These are phyloP conservation scores for Chironomus striatipennis DNA, from an alignment of 1,140 invertebrate species.

Conservation along the genomic window DNA sequence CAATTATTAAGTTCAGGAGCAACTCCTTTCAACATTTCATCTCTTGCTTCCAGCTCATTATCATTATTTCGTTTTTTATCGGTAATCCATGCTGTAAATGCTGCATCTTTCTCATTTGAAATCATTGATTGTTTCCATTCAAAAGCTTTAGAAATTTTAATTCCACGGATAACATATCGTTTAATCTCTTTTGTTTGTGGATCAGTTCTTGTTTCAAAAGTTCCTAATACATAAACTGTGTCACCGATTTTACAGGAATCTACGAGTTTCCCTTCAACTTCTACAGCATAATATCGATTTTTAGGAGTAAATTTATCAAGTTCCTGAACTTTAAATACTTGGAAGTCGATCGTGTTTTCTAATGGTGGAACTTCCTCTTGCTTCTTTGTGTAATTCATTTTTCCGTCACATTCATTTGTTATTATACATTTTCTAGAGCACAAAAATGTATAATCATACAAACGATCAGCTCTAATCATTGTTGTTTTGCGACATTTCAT, in stretches of 20 bases:
- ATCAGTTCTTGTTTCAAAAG: background rate
- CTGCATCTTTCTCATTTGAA: constrained; percentile 52
- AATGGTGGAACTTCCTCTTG: background rate
- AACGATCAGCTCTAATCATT: background rate
- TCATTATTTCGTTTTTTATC: constrained; percentile 27
- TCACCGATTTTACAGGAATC: constrained; percentile 83
- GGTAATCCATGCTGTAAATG: constrained; percentile 47
- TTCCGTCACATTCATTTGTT: background rate
- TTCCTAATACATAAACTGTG: constrained; percentile 66
- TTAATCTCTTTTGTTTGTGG: constrained; percentile 42
- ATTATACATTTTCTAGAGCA: background rate
- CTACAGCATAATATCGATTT: constrained; percentile 54
- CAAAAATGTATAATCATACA: background rate
- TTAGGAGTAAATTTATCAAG: background rate
- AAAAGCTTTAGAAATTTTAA: constrained; percentile 66
- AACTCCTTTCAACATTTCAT: constrained; percentile 71
- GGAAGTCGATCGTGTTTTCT: background rate
- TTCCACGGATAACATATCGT: constrained; percentile 52
- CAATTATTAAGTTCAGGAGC: constrained; percentile 84
- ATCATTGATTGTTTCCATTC: constrained; percentile 49
- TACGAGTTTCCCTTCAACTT: constrained; percentile 78
- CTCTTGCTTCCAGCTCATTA: constrained; percentile 59
- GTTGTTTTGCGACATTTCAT: background rate
- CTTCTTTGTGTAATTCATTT: background rate
- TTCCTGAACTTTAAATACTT: background rate